Evolutionary conservation across 2,888 invertebrate species (phyloP).

Genomic region (Polymixis lichenea): DNA sequence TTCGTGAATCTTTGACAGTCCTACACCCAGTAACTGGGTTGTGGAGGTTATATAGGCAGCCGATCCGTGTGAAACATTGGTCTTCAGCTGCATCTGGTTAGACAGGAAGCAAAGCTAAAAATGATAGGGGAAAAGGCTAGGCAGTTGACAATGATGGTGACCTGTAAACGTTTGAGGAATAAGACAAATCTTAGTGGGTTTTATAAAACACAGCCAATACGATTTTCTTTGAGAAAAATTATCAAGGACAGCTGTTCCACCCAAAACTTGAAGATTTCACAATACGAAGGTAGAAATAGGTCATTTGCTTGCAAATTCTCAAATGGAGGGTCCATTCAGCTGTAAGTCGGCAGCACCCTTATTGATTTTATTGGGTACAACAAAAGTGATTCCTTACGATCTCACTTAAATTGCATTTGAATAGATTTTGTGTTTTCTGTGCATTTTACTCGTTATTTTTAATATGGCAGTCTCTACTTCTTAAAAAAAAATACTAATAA

Average conservation of each 20-base stretch:
- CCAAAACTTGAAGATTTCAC: constrained; percentile 4
- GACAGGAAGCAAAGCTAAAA: too few relatives aligned
- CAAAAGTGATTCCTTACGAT: background rate
- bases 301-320: constrained; percentile 40
- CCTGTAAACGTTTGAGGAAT: too few relatives aligned
- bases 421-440: background rate
- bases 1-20: too few relatives aligned
- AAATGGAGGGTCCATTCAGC: background rate
- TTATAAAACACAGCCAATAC: too few relatives aligned
- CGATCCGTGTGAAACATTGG: too few relatives aligned
- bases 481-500: background rate
- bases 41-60: too few relatives aligned
- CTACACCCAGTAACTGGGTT: too few relatives aligned
- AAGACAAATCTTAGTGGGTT: too few relatives aligned
- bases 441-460: background rate
- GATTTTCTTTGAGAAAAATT: background rate
- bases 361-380: constrained; percentile 13
- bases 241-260: background rate
- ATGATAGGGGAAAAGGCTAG: too few relatives aligned
- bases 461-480: too few relatives aligned
- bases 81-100: too few relatives aligned
- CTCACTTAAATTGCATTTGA: background rate
- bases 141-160: too few relatives aligned
- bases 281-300: background rate
- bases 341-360: background rate